phyloP scores from a whole-genome alignment of 2,888 invertebrate genomes.

The Sisyra terminalis region DNA sequence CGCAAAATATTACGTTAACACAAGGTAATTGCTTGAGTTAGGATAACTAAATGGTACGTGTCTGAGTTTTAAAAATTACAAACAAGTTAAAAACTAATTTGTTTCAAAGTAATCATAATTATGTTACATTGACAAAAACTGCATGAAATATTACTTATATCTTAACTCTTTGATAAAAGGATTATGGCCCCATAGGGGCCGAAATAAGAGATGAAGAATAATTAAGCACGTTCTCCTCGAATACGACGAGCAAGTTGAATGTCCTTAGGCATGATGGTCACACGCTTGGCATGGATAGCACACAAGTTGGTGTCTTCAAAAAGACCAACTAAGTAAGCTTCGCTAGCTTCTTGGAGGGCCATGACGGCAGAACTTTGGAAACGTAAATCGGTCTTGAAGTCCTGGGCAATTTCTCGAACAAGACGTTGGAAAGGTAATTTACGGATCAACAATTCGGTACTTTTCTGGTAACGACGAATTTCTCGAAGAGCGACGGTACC shows the following conservation, averaged over 20 bases:
- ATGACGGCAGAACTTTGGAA: slow-evolving; percentile 93
- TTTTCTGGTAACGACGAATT: slow-evolving; percentile 93
- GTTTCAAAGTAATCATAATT: too few species aligned
- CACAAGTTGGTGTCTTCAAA: slow-evolving; percentile 98
- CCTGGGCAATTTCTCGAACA: slow-evolving; percentile 93
- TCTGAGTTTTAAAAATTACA: too few species aligned
- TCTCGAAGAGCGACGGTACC: slow-evolving; percentile 94
- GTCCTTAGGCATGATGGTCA: slow-evolving; percentile 97
- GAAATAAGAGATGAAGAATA: slow-evolving; percentile 7
- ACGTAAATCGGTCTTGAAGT: slow-evolving; percentile 91
- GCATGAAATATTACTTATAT: too few species aligned
- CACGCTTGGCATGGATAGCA: slow-evolving; percentile 93
- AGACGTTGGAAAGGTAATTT: slow-evolving; percentile 92
- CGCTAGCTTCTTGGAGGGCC: slow-evolving; percentile 79
- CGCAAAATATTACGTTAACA: too few species aligned
- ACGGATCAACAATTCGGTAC: slow-evolving; percentile 86
- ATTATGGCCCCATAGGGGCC: too few species aligned
- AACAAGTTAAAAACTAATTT: too few species aligned
- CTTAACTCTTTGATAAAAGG: not conserved
- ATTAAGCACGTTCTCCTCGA: slow-evolving; percentile 88
- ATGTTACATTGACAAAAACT: too few species aligned
- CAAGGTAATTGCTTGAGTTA: too few species aligned
- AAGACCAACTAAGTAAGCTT: slow-evolving; percentile 83
- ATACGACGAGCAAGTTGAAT: slow-evolving; percentile 93
- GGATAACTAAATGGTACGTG: too few species aligned